Evolutionary conservation across 1,140 invertebrate species (phyloP).

Genomic region (Drosophila albomicans): DNA sequence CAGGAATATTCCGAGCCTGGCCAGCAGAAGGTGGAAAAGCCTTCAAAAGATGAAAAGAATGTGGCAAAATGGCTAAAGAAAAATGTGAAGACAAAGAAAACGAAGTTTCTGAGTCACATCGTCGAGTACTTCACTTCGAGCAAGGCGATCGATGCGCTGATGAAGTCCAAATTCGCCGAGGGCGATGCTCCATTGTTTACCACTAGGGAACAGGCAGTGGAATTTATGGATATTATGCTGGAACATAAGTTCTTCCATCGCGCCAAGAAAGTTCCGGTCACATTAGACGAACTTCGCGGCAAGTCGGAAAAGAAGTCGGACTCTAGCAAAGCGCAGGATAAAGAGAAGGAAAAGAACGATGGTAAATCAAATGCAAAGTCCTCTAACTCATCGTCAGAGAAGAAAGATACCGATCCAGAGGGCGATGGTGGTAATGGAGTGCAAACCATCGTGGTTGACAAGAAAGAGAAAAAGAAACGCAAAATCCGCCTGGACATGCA

Average conservation of each 20-base stretch:
- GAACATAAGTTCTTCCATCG: conserved; percentile 97
- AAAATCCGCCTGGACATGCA: conserved; percentile 97
- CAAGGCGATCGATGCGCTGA: conserved; percentile 95
- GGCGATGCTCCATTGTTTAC: conserved; percentile 92
- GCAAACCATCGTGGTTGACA: conserved; percentile 49
- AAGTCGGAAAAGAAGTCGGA: conserved; percentile 73
- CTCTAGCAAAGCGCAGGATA: conserved; percentile 70
- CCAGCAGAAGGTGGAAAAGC: conserved; percentile 88
- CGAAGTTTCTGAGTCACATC: conserved; percentile 97
- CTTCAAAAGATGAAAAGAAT: conserved; percentile 95
- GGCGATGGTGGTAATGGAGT: conserved; percentile 52
- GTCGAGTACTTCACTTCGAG: conserved; percentile 97
- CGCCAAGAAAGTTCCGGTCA: conserved; percentile 94
- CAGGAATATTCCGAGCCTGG: conserved; percentile 84
- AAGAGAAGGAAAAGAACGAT: conserved; percentile 72
- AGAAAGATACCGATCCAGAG: conserved; percentile 68
- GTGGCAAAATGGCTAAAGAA: conserved; percentile 97
- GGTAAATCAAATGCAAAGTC: conserved; percentile 44
- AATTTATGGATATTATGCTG: conserved; percentile 94
- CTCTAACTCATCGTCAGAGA: conserved; percentile 29
- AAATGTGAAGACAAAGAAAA: conserved; percentile 97
- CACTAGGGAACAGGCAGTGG: conserved; percentile 91
- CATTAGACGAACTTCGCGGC: conserved; percentile 88
- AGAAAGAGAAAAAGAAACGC: conserved; percentile 88
- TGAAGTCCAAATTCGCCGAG: conserved; percentile 96